Conservation (phyloP, 2,888 invertebrate genomes). For the Macropis europaea region DNA sequence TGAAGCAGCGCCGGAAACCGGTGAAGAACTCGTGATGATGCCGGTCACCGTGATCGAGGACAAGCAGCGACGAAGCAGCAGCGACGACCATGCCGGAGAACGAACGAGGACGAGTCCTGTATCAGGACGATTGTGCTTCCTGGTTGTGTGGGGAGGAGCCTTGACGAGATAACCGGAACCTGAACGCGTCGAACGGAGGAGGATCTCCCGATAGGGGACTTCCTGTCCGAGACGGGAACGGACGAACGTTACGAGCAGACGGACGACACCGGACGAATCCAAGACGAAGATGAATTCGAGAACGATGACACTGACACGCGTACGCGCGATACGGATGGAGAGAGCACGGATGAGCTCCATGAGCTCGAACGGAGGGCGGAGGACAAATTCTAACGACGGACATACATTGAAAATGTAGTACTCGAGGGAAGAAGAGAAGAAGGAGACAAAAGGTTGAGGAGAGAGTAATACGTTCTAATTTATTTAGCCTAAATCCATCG, state of each 20-base stretch:
- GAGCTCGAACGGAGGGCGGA: background rate
- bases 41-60: conserved; percentile 36
- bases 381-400: conserved; percentile 1
- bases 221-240: background rate
- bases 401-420: background rate
- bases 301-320: too few relatives aligned
- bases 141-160: conserved; percentile 32
- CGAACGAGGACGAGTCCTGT: conserved; percentile 40
- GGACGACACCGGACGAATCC: conserved; percentile 51
- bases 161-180: conserved; percentile 30
- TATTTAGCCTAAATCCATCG: conserved; percentile 65
- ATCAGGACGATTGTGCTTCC: conserved; percentile 37
- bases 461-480: conserved; percentile 61
- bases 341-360: background rate
- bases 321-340: too few relatives aligned
- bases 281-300: background rate
- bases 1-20: conserved; percentile 77
- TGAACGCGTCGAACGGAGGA: conserved; percentile 43
- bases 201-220: conserved; percentile 11
- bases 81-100: conserved; percentile 36
- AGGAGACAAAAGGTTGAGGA: conserved; percentile 11
- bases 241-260: conserved; percentile 34
- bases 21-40: conserved; percentile 77
- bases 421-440: background rate
- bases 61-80: conserved; percentile 43